These are phyloP conservation scores for Drosophila mayaguana DNA, from an alignment of 2,888 invertebrate genomes.

Conservation along the genomic window DNA sequence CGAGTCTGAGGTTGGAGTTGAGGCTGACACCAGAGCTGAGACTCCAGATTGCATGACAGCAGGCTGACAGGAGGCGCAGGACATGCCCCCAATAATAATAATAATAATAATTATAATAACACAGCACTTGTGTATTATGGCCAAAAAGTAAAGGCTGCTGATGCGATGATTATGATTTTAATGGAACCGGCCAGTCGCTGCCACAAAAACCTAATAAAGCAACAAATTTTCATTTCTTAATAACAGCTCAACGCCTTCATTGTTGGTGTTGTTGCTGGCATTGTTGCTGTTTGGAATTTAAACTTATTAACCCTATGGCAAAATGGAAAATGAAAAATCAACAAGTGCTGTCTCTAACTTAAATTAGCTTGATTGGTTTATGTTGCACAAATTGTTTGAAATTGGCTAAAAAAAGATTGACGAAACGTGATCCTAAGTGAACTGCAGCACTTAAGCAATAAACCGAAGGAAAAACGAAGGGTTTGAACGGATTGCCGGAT, in stretches of 20 bases:
- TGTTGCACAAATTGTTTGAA: slow-evolving; percentile 34
- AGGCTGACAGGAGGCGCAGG: slow-evolving; percentile 54
- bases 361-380: slow-evolving; percentile 47
- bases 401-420: slow-evolving; percentile 5
- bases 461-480: not conserved
- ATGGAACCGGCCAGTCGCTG: slow-evolving; percentile 31
- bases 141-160: slow-evolving; percentile 54
- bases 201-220: slow-evolving; percentile 69
- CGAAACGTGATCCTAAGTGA: slow-evolving; percentile 17
- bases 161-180: slow-evolving; percentile 55
- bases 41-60: slow-evolving; percentile 49
- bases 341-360: slow-evolving; percentile 41
- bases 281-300: slow-evolving; percentile 48
- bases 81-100: slow-evolving; percentile 46
- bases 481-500: not conserved
- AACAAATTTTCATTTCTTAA: slow-evolving; percentile 81
- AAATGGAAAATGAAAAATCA: slow-evolving; percentile 50
- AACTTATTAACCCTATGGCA: slow-evolving; percentile 66
- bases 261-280: slow-evolving; percentile 16
- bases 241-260: slow-evolving; percentile 45
- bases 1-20: slow-evolving; percentile 27
- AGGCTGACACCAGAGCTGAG: not conserved
- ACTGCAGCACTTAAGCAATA: slow-evolving; percentile 14
- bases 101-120: slow-evolving; percentile 48
- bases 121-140: slow-evolving; percentile 50